Conservation (phyloP, 1,140 invertebrate species). For the Drosophila pruinosa region DNA sequence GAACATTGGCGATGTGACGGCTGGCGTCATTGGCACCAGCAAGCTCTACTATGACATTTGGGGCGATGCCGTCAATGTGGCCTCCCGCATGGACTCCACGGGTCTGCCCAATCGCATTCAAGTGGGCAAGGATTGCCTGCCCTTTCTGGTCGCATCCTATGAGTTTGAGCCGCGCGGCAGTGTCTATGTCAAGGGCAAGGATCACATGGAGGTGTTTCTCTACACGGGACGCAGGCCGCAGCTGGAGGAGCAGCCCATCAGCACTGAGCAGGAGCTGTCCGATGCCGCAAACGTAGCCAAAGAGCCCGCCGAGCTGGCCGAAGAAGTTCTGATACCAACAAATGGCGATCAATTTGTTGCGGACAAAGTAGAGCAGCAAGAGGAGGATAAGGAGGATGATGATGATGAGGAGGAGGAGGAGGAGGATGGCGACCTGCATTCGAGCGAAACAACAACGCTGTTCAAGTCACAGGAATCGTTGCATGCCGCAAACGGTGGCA, state of each 20-base stretch:
- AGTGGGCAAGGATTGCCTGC: conserved; percentile 89
- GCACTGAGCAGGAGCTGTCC: not conserved
- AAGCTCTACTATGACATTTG: conserved; percentile 99
- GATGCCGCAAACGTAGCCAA: too few relatives aligned
- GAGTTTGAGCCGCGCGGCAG: conserved; percentile 92
- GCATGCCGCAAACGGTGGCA: conserved; percentile 48
- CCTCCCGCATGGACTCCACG: conserved; percentile 97
- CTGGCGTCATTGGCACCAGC: conserved; percentile 97
- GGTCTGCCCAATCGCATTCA: conserved; percentile 94
- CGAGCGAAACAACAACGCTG: conserved; percentile 65
- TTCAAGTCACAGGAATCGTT: conserved; percentile 64
- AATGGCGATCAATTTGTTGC: not conserved
- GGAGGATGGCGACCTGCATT: conserved; percentile 59
- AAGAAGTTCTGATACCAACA: too few relatives aligned
- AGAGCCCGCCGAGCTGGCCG: not conserved
- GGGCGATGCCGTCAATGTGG: conserved; percentile 99
- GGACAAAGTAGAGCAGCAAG: not conserved
- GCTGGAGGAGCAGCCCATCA: not conserved
- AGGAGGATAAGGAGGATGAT: not conserved
- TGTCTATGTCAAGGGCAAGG: conserved; percentile 97
- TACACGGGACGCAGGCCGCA: conserved; percentile 51
- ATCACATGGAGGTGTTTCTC: conserved; percentile 95
- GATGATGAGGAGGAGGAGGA: conserved; percentile 50
- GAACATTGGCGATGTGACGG: conserved; percentile 95
- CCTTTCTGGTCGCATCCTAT: conserved; percentile 87